Evolutionary conservation across 1,140 invertebrate species (phyloP), one percentile per base, ranked within the genome.

Genomic region (Spodoptera frugiperda): DNA sequence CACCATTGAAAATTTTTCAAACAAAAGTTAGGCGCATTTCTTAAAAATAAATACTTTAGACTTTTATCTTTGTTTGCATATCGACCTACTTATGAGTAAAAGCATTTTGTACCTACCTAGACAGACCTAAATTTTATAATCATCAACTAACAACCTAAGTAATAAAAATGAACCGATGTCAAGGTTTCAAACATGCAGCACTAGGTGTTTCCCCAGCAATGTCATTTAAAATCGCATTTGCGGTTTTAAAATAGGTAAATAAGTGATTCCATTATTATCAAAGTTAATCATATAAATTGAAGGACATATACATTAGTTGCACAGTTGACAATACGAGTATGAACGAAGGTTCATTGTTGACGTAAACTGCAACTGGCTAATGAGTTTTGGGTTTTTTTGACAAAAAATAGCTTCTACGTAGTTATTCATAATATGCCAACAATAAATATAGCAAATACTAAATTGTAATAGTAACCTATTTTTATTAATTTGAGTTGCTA

Each of bases 171-270:
- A 48, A 63, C 59, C 9, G 8, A 57, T 57, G 33, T 15, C 19
- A 67, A 67, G 63, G 63, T 19, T 25, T 0, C 25, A 25, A 2
- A 25, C 25, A 3, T 67, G 25, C 65, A n/a, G 0, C 15, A 14
- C 3, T 33, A 53, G 48, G 65, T 68, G 21, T 0, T 68, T 68
- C 65, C 61, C 65, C 19, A 51, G n/a, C 21, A 48, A 68, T 51
- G 48, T 53, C 48, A 53, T 33, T 68, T 68, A 68, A 51, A 68
- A 67, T 67, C 12, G 8, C n/a, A 68, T 68, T 53, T 68, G 65
- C 65, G 48, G 48, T 68, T 68, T 68, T 53, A 19, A 19, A 63
- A 48, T 63, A 44, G 15, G 15, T 63, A 67, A 67, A 49, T 30
- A 51, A 21, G 21, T 68, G 48, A 11, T 2, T 51, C 12, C 25